Evolutionary conservation across 92 coral and sea anemone species (phyloP), one percentile per base, ranked within the genome.

Genomic region (Actinostola sp.): DNA sequence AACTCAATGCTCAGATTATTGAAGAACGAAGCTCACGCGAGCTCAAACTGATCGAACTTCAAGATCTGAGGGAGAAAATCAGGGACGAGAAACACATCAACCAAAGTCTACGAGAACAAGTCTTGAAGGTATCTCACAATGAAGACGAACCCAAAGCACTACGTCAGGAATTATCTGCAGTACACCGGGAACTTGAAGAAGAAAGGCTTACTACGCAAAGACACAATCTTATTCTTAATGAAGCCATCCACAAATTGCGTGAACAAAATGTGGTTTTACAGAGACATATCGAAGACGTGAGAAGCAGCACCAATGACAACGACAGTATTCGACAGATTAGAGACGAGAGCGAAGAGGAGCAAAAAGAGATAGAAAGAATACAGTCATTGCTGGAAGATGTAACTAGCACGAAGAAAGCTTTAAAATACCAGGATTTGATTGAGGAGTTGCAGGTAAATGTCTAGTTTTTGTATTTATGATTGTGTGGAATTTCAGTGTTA

Each of bases 281-380:
- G 32, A 61, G 77, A 46, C 65, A 60, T 32, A 71, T 78, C 3
- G 48, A 53, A 28, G 74, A 65, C 10, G 19, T 45, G 6, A 27
- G 61, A 43, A 52, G 61, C 11, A 74, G 43, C 17, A 42, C 50
- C 20, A 50, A 8, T n/a, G 59, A 59, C 10, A 45, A 20, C 29
- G 58, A 57, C 1, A 24, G 68, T 34, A 17, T 78, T 24, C 14
- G 56, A 14, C 55, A 45, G 21, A 42, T 67, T 2, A 67, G 66
- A 26, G 84, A 67, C 8, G 63, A 75, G 49, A 63, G 72, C 49
- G 81, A 75, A 11, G 72, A 32, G 17, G 72, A 75, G 25, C 81
- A 75, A 53, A 73, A 75, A 1, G 86, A 81, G 51, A 81, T 81
- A 14, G 86, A 81, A 58, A 50, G 51, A 19, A n/a, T 80, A 53